Evolutionary conservation across 2,888 invertebrate species (phyloP), one percentile per base, ranked within the genome.

Genomic region (Thyatira batis): DNA sequence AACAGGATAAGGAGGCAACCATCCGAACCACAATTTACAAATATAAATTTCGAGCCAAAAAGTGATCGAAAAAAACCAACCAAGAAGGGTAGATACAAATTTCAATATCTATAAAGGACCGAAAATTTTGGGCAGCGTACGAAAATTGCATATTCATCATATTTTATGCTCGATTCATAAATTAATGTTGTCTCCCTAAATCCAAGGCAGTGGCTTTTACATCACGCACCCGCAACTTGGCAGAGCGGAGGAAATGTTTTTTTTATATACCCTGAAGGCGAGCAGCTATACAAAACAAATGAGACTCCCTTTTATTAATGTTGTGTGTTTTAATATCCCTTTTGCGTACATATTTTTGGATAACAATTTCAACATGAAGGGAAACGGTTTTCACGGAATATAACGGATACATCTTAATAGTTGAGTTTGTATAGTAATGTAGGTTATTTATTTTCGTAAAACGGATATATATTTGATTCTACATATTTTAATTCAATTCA

Each of bases 111-210:
- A 43, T 10, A 46, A 23, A 54, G 49, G 20, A 54, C 52, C 49
- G 23, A 25, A 52, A 52, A 54, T 28, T 46, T 51, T 13, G 50
- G 50, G 45, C 44, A 46, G 52, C 52, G 52, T 51, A 54, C 51
- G 52, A 57, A 67, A 63, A 62, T 54, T 60, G 60, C 58, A 59
- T 62, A 67, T 66, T 73, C 66, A 69, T 65, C 67, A 66, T 69
- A 67, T 69, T 73, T 66, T 67, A 63, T 67, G 57, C 57, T 59
- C 55, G 64, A 64, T 69, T 69, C 65, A 66, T 74, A 78, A 72
- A 75, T 78, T 71, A 74, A 75, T 71, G 68, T 66, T 67, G 59
- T 67, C 65, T 54, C 60, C 59, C 52, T 53, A 73, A 75, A 73
- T 67, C 64, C 65, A 58, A 53, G 56, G 61, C 61, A 62, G 67